A percentile compares a stretch with the other conserved stretches of the same genome.
Conservation (phyloP, 2,797 vertebrate species). For the Eulemur albifrons region DNA sequence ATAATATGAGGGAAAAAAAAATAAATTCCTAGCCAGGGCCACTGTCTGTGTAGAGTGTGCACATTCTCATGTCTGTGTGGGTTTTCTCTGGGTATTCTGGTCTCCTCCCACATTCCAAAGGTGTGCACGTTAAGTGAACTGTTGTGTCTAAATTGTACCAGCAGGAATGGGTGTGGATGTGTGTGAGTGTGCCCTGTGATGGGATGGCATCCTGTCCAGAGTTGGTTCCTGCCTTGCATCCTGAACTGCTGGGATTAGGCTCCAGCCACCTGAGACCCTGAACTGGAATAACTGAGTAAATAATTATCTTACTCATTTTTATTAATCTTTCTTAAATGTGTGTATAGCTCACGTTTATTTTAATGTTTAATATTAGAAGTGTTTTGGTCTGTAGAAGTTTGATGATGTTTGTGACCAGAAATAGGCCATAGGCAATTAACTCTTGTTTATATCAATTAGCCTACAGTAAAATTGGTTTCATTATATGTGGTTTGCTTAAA, state of each 20-base stretch:
- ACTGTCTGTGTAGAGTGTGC: background rate
- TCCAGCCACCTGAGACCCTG: background rate
- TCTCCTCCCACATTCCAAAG: background rate
- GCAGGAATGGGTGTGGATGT: background rate
- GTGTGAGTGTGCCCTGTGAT: background rate
- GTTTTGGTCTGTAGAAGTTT: background rate
- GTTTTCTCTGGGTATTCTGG: background rate
- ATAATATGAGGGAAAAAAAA: background rate
- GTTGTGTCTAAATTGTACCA: background rate
- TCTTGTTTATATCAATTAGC: background rate
- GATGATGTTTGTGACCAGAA: background rate
- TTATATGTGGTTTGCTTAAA: background rate
- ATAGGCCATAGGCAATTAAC: background rate
- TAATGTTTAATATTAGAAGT: background rate
- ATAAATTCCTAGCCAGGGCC: background rate
- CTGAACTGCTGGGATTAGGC: background rate
- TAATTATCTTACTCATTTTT: background rate
- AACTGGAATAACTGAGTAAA: background rate
- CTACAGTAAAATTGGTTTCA: background rate
- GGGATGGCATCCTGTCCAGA: background rate
- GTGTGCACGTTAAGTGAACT: background rate
- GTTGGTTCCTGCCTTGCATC: background rate
- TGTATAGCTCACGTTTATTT: background rate
- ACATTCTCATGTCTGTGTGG: background rate
- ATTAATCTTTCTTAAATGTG: background rate